These are phyloP conservation scores for Rhagium mordax DNA, from an alignment of 2,888 invertebrate genomes.

Conservation along the genomic window DNA sequence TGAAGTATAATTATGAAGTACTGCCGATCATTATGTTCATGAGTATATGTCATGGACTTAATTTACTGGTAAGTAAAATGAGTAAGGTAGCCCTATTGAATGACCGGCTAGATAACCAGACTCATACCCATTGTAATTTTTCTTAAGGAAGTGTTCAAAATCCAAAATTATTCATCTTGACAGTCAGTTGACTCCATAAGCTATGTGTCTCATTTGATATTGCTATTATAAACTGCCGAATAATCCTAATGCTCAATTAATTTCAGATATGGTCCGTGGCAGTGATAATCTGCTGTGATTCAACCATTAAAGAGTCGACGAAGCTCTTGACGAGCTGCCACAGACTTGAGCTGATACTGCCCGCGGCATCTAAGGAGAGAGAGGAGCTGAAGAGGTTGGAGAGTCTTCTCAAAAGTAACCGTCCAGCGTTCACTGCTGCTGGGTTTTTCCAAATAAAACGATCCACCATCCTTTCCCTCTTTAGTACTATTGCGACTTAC, in stretches of 20 bases:
- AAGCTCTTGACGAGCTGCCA: constrained; percentile 2
- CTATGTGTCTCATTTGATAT: too few relatives aligned
- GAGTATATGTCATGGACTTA: background rate
- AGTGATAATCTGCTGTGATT: constrained; percentile 19
- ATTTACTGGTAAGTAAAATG: background rate
- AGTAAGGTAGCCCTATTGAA: too few relatives aligned
- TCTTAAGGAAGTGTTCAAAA: too few relatives aligned
- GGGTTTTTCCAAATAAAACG: background rate
- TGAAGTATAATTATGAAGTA: background rate
- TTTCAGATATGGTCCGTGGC: constrained; percentile 4
- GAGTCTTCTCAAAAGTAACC: background rate
- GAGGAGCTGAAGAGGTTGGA: background rate
- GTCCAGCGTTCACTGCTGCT: background rate
- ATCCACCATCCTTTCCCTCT: background rate
- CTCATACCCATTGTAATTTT: too few relatives aligned
- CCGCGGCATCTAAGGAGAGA: background rate
- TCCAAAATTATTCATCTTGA: too few relatives aligned
- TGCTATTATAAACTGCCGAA: too few relatives aligned
- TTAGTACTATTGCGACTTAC: constrained; percentile 5
- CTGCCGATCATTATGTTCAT: background rate
- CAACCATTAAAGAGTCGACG: background rate
- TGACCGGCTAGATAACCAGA: too few relatives aligned
- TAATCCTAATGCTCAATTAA: too few relatives aligned
- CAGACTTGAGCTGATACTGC: background rate
- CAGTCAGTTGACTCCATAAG: too few relatives aligned